Percentiles rank a stretch among this genome's conserved stretches.
phyloP scores from a whole-genome alignment of 2,888 invertebrate species.

The Eupithecia exiguata region DNA sequence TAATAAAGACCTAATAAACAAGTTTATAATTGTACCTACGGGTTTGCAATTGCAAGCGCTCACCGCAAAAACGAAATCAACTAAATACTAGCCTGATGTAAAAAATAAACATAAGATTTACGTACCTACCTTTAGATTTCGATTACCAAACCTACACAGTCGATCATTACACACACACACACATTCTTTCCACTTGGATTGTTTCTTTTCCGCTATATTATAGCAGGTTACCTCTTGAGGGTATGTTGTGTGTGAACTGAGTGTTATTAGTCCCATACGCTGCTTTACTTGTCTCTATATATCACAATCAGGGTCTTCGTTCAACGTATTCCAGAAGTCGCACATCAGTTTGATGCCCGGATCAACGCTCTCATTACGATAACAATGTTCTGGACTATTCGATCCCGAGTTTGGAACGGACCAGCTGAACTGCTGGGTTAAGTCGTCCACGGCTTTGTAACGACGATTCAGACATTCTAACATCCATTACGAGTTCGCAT shows the following conservation, averaged over 20 bases:
- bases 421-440: conserved; percentile 59
- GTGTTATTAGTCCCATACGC: too few species aligned
- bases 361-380: conserved; percentile 44
- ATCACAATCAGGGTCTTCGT: conserved; percentile 67
- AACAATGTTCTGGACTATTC: conserved; percentile 21
- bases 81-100: neutral
- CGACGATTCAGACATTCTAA: conserved; percentile 68
- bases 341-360: conserved; percentile 68
- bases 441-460: conserved; percentile 62
- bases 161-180: too few species aligned
- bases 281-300: too few species aligned
- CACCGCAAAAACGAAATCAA: neutral
- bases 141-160: neutral
- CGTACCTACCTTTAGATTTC: neutral
- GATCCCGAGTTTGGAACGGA: conserved; percentile 28
- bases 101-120: neutral
- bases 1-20: neutral
- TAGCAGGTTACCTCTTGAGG: too few species aligned
- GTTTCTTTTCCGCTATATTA: too few species aligned
- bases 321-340: conserved; percentile 72
- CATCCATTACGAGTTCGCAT: too few species aligned
- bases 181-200: too few species aligned
- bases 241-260: too few species aligned
- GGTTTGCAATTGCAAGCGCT: too few species aligned
- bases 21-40: neutral